Percentiles rank a stretch among this genome's conserved stretches.
Conservation (phyloP, 2,113 vertebrate species). For the Amazona guildingii region DNA sequence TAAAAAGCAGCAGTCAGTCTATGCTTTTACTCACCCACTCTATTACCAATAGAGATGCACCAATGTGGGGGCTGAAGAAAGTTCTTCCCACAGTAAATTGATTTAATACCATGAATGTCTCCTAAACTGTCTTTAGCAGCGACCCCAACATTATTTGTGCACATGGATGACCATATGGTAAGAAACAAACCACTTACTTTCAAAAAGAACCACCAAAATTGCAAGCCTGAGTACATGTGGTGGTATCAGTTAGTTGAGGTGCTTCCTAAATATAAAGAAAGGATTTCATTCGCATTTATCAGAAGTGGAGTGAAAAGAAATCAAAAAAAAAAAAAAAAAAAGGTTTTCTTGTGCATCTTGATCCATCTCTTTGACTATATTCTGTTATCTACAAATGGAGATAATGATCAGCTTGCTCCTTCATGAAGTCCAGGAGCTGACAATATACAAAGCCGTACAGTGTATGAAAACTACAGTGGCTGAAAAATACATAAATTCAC, state of each 20-base stretch:
- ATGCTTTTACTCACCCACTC: not conserved
- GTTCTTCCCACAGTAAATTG: not conserved
- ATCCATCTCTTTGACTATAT: not conserved
- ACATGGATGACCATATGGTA: not conserved
- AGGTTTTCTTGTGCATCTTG: too few relatives aligned
- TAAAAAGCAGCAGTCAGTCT: not conserved
- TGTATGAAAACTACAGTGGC: not conserved
- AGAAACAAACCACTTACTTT: not conserved
- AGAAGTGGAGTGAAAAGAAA: not conserved
- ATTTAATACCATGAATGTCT: not conserved
- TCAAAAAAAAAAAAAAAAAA: too few relatives aligned
- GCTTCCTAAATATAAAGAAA: not conserved
- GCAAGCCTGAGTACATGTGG: not conserved
- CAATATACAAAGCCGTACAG: not conserved
- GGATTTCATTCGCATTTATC: not conserved
- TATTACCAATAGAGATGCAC: not conserved
- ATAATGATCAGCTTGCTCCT: not conserved
- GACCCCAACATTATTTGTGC: not conserved
- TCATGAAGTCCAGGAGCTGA: not conserved
- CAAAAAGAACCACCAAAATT: not conserved
- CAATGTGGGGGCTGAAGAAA: not conserved
- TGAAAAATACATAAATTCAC: not conserved
- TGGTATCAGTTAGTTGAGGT: not conserved
- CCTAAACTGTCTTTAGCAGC: rapidly evolving
- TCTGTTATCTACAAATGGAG: not conserved